Evolutionary conservation across 92 coral and sea anemone species (phyloP), one percentile per base, ranked within the genome.

Genomic region (Epizoanthus rinbou): DNA sequence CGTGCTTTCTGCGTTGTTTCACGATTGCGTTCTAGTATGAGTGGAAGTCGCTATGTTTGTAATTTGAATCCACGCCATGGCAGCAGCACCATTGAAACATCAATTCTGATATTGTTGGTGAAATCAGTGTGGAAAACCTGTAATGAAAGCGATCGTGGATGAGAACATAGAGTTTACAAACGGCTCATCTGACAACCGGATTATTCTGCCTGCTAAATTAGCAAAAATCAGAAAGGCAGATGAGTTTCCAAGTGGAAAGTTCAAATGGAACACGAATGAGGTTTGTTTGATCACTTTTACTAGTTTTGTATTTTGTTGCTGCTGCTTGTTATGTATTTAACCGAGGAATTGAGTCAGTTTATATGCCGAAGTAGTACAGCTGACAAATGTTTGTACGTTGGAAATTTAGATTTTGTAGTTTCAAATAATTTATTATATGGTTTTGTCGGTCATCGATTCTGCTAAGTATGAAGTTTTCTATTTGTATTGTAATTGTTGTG

Each of bases 241-340:
- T 74, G 82, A 87, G 75, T 87, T 93, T 67, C 87, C 98, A 69
- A 84, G 91, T 53, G 75, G 85, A 80, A 93, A 93, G 79, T 90
- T 91, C 56, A 87, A 88, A 73, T 93, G 98, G 98, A 93, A 93
- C 90, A 84, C 89, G 56, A 93, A 90, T 75, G 98, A 93, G 98
- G 98, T 93, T 82, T 66, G 84, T 79, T 82, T 52, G 56, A 22
- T 57, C 8, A 53, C 39, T 25, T 45, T 19, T 69, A 69, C 73
- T 21, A 59, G 79, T 65, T 82, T 78, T 39, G 31, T 53, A 53
- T 8, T n/a, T 41, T 10, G 57, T 18, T 74, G 86, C 54, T 79
- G 80, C 67, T 21, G n/a, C 16, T 45, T 69, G 70, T 43, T 43
- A 33, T 23, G 43, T 52, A 25, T 2, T 60, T 17, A 22, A 39